phyloP scores from a whole-genome alignment of 2,113 vertebrate species.

The Dryoscopus gambensis region DNA sequence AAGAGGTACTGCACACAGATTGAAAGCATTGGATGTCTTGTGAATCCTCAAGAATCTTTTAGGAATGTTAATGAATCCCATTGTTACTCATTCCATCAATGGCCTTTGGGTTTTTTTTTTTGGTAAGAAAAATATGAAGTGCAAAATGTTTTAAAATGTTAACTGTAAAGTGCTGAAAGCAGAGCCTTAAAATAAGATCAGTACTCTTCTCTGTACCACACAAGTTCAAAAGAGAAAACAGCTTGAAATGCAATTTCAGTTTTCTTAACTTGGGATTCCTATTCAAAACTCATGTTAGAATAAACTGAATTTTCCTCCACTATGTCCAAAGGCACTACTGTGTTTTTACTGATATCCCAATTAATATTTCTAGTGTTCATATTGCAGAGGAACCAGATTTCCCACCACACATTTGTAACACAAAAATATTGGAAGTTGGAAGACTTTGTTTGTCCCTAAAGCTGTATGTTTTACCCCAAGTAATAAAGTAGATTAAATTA shows the following conservation, averaged over 20 bases:
- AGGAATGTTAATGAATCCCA: neutral
- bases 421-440: neutral
- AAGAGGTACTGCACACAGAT: neutral
- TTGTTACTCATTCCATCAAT: neutral
- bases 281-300: neutral
- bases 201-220: neutral
- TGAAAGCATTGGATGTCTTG: neutral
- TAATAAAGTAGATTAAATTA: neutral
- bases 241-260: neutral
- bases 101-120: neutral
- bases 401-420: neutral
- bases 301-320: neutral
- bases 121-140: neutral
- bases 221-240: neutral
- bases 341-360: neutral
- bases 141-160: neutral
- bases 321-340: neutral
- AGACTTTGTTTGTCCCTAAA: neutral
- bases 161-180: neutral
- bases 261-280: neutral
- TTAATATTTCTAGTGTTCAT: neutral
- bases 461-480: neutral
- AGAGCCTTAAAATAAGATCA: neutral
- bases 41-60: neutral
- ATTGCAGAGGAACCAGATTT: neutral